Base-by-base conservation (phyloP, 53 echinoderm and acorn worm genomes). In the Antedon mediterranea region DNA sequence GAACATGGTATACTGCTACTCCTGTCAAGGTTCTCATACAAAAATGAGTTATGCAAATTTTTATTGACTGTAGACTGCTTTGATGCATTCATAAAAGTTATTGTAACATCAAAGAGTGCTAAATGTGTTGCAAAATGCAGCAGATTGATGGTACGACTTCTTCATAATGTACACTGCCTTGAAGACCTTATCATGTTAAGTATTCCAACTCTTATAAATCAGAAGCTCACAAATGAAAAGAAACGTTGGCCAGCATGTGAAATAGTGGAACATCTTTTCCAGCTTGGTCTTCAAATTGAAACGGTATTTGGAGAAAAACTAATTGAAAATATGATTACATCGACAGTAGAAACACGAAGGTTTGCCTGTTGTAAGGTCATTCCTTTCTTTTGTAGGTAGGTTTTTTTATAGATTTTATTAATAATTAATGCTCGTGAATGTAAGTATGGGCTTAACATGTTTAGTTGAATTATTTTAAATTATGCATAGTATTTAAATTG, bases 21-120 rank as follows among this genome's bases (percentile, higher is more conserved):
- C 32, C 82, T 91, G 5, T 91, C 88, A 31, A 86, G 88, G 72
- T 88, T 85, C 71, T 91, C 91, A 8, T 81, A 81, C 79, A 91
- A 85, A 75, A 86, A 88, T 31, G 81, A 85, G 9, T 83, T 88
- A 13, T 85, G 83, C 32, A 72, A 74, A 4, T 42, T 71, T 28
- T 76, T 91, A 41, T 81, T 83, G 0, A 57, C 43, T 29, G 73
- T 34, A 33, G 44, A 82, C 28, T 86, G 88, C 20, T 31, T 91
- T 20, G 78, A 74, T 31, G 85, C 74, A 11, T 70, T 91, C 42
- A 70, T 91, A 23, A 74, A 86, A 29, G 80, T 83, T 31, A 81
- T 43, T 30, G 32, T 89, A 29, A 76, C 43, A 23, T 82, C 78
- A 27, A 29, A 71, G 13, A 80, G 76, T 33, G 76, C 86, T 23